These are phyloP conservation scores for Eupelmus urozonus DNA, from an alignment of 2,888 invertebrate genomes.

Conservation along the genomic window DNA sequence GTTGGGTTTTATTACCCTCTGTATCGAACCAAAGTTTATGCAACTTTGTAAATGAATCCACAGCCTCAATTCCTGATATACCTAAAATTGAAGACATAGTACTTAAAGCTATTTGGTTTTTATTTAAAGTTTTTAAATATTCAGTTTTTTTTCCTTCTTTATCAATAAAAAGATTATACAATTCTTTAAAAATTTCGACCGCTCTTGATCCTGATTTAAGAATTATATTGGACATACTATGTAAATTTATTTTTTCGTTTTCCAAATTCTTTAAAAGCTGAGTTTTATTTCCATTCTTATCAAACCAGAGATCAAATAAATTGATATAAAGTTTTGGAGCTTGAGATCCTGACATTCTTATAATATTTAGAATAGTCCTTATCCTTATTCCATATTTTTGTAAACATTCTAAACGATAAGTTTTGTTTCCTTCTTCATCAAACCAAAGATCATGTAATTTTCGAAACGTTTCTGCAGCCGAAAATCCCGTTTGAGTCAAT, in stretches of 20 bases:
- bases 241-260: background rate
- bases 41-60: background rate
- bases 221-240: background rate
- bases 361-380: background rate
- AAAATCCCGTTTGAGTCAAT: background rate
- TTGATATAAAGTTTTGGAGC: background rate
- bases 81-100: conserved; percentile 10
- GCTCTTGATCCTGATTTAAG: background rate
- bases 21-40: conserved; percentile 24
- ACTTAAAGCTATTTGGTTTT: background rate
- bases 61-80: background rate
- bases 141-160: background rate
- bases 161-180: conserved; percentile 12
- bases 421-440: conserved; percentile 24
- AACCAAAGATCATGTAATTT: background rate
- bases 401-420: background rate
- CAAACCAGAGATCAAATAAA: conserved; percentile 9
- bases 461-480: background rate
- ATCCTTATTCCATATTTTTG: conserved; percentile 13
- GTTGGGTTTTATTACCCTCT: conserved; percentile 12
- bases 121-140: background rate
- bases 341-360: background rate
- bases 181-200: background rate
- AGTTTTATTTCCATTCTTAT: conserved; percentile 6
- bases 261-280: background rate